A percentile compares a stretch with the other conserved stretches of the same genome.
Conservation (phyloP, 2,888 invertebrate genomes). For the Opisthograptis luteolata region DNA sequence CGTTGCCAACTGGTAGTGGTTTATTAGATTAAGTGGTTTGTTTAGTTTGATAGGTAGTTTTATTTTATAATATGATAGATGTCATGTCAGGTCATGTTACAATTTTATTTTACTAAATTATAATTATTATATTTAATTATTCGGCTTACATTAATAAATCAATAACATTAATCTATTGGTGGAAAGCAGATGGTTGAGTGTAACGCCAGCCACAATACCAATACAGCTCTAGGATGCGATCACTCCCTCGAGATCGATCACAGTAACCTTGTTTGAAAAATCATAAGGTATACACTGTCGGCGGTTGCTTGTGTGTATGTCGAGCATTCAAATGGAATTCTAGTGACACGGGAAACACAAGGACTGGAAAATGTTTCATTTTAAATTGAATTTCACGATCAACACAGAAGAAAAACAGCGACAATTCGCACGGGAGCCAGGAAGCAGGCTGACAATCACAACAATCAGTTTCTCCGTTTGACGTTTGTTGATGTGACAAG, state of each 20-base stretch:
- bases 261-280: constrained; percentile 91
- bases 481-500: no score
- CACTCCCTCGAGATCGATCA: constrained; percentile 91
- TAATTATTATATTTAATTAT: no score
- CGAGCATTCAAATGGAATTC: constrained; percentile 91
- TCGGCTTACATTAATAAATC: no score
- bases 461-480: constrained; percentile 3
- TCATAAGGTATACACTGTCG: constrained; percentile 95
- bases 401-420: constrained; percentile 50
- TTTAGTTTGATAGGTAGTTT: no score
- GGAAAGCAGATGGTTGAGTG: constrained; percentile 85
- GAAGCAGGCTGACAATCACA: constrained; percentile 22
- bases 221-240: constrained; percentile 90
- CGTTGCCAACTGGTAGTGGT: no score
- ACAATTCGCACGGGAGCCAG: constrained; percentile 32
- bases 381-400: constrained; percentile 30
- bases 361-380: constrained; percentile 90
- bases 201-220: constrained; percentile 92
- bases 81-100: no score
- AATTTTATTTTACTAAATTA: no score
- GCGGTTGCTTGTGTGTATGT: constrained; percentile 90
- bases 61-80: no score
- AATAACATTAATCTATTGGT: no score
- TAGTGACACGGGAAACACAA: constrained; percentile 91
- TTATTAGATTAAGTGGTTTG: no score